Base-by-base conservation (phyloP, 2,113 vertebrate genomes). In the Eclectus roratus region DNA sequence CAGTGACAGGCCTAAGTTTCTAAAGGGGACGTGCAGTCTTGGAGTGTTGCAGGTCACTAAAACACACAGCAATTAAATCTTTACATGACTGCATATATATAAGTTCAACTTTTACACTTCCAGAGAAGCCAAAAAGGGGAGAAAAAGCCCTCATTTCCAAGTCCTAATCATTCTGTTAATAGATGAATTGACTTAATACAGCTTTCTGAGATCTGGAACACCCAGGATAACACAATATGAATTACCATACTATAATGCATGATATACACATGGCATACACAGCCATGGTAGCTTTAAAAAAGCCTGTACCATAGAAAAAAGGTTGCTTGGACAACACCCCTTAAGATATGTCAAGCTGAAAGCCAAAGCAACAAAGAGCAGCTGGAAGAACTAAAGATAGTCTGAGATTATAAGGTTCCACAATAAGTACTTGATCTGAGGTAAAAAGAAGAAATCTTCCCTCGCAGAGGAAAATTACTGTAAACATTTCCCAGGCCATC, bases 391-490 rank as follows among this genome's bases (percentile, higher is more conserved):
- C n/a, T 49, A 33, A 73, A 91, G n/a, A 43, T 17, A 60, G 7
- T 55, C 50, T 46, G 33, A 60, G 29, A 72, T 69, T 13, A 80
- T 8, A 41, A 9, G 7, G 6, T 68, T 65, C 53, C 29, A 70
- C 19, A 74, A 14, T 23, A 79, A 82, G 66, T 52, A 46, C 9
- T 84, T 71, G 46, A 52, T 6, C 16, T 35, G 15, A 19, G 4
- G 3, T 2, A 0, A 1, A 4, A 15, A 13, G 31, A 35, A 24
- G 5, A 70, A 70, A 35, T 46, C 4, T 78, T 47, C 70, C 41
- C 27, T 73, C 14, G 41, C 28, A 37, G 49, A 83, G 37, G 24
- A 84, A 89, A 80, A 78, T 31, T 35, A 55, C 11, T 43, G 39
- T 46, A 31, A 81, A 80, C 64, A 70, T 58, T 49, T 74, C 70